Conservation (phyloP, 2,888 invertebrate species). For the Pyrocoelia pectoralis region DNA sequence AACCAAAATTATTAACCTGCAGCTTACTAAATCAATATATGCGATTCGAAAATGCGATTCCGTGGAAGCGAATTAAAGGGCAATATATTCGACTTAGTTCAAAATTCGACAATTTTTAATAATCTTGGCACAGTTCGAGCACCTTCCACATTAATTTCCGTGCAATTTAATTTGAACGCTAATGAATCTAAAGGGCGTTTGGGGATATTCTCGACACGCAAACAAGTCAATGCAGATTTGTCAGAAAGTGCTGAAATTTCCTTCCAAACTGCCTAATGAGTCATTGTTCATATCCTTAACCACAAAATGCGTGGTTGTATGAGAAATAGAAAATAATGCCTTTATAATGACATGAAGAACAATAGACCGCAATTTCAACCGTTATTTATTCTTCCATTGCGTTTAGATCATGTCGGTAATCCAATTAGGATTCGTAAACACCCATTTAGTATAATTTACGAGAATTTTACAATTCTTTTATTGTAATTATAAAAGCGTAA, state of each 20-base stretch:
- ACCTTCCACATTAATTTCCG: neutral
- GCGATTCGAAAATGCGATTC: too few relatives aligned
- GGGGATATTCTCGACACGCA: too few relatives aligned
- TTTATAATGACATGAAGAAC: slow-evolving; percentile 20
- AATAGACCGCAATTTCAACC: slow-evolving; percentile 15
- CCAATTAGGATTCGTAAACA: slow-evolving; percentile 5
- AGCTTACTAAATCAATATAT: too few relatives aligned
- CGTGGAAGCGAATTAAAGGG: too few relatives aligned
- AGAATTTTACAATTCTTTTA: neutral
- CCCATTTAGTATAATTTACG: slow-evolving; percentile 9
- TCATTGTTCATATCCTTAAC: slow-evolving; percentile 19
- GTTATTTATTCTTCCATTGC: slow-evolving; percentile 22
- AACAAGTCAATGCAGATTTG: neutral
- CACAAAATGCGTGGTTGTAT: slow-evolving; percentile 13
- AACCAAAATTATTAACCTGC: neutral
- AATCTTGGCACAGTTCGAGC: neutral
- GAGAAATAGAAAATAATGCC: slow-evolving; percentile 23
- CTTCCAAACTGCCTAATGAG: slow-evolving; percentile 19
- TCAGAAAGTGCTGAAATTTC: slow-evolving; percentile 12
- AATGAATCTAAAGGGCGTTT: neutral
- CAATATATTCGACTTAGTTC: too few relatives aligned
- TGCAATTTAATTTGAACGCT: neutral
- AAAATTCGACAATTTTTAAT: too few relatives aligned
- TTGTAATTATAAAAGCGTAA: neutral
- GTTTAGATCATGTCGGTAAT: slow-evolving; percentile 5